Conservation (phyloP, 2,888 invertebrate genomes). For the Criorhina ranunculi region DNA sequence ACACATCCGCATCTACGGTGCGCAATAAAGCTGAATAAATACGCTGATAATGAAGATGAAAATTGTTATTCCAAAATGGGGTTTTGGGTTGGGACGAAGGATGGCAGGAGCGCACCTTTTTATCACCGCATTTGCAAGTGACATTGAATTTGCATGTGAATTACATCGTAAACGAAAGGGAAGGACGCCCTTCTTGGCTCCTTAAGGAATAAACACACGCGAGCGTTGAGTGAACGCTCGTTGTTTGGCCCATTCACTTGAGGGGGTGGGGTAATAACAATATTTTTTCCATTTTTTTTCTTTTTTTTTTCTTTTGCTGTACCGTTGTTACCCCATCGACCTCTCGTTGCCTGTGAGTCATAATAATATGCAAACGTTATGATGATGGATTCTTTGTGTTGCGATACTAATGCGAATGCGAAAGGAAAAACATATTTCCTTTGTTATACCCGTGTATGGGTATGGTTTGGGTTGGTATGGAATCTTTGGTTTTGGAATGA, state of each 20-base stretch:
- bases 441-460: conserved; percentile 34
- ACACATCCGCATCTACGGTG: conserved; percentile 55
- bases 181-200: conserved; percentile 12
- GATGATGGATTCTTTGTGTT: conserved; percentile 72
- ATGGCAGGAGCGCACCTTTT: conserved; percentile 48
- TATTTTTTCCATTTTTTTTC: conserved; percentile 59
- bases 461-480: background rate
- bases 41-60: conserved; percentile 75
- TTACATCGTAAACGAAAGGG: conserved; percentile 55
- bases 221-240: conserved; percentile 30
- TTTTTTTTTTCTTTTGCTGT: conserved; percentile 9
- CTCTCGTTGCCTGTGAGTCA: conserved; percentile 7
- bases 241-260: conserved; percentile 12
- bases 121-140: conserved; percentile 66
- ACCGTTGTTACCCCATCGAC: conserved; percentile 31
- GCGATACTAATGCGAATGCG: conserved; percentile 50
- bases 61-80: conserved; percentile 59
- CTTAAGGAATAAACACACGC: conserved; percentile 41
- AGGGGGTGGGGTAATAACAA: conserved; percentile 57
- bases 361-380: conserved; percentile 71
- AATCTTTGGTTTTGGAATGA: background rate
- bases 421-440: conserved; percentile 64
- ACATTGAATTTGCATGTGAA: conserved; percentile 76
- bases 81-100: background rate
- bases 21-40: conserved; percentile 71